Percentiles rank a stretch among this genome's conserved stretches.
These are phyloP conservation scores for Timema podura DNA, from an alignment of 2,888 invertebrate genomes.

Conservation along the genomic window DNA sequence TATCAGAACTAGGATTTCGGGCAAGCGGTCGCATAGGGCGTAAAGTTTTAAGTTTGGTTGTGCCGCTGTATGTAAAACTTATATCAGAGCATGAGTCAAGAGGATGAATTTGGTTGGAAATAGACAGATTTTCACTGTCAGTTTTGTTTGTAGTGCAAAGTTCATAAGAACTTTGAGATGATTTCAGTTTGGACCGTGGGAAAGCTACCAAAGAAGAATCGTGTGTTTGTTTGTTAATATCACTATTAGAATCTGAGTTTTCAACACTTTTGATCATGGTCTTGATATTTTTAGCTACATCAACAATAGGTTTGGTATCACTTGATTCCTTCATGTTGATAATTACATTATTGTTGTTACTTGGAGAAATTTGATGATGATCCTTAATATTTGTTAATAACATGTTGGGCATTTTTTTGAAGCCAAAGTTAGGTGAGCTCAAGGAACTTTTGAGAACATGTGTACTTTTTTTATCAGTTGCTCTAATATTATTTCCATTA, in stretches of 20 bases:
- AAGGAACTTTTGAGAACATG: too few species aligned
- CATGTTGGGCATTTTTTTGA: too few species aligned
- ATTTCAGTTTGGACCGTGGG: constrained; percentile 30
- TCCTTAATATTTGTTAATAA: too few species aligned
- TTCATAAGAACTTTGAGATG: constrained; percentile 37
- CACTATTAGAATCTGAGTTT: constrained; percentile 23
- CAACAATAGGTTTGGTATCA: too few species aligned
- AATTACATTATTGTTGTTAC: too few species aligned
- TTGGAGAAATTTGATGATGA: too few species aligned
- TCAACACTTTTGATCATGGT: constrained; percentile 17
- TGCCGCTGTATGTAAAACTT: constrained; percentile 74
- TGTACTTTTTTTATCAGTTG: too few species aligned
- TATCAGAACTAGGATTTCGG: too few species aligned
- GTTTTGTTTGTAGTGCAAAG: constrained; percentile 21
- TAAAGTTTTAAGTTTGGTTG: constrained; percentile 73
- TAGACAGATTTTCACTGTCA: background rate
- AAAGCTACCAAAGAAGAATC: constrained; percentile 15
- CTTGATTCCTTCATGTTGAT: too few species aligned
- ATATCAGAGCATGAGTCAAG: constrained; percentile 70
- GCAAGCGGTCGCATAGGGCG: constrained; percentile 45
- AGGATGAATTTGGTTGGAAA: constrained; percentile 53
- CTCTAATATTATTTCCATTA: too few species aligned
- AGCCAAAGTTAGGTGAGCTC: constrained; percentile 39
- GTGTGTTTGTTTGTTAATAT: constrained; percentile 1
- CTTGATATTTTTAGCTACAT: too few species aligned